Evolutionary conservation across 2,888 invertebrate species (phyloP).

Genomic region (Theretra japonica): DNA sequence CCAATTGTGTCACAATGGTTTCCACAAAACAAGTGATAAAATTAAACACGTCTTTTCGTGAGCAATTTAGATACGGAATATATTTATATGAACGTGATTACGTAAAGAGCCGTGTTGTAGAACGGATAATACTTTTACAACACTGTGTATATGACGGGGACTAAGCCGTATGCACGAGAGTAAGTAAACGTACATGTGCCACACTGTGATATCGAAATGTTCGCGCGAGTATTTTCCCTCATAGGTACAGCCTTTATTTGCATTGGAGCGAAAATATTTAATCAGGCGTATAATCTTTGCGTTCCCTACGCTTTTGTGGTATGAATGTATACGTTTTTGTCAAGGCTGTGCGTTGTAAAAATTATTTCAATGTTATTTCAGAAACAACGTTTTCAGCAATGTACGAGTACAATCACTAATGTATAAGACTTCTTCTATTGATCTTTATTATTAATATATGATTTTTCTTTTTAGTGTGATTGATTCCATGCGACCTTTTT

Average conservation of each 20-base stretch:
- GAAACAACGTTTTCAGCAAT: constrained; percentile 37
- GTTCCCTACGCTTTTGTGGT: constrained; percentile 73
- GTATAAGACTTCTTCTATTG: not conserved
- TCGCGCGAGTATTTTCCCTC: constrained; percentile 61
- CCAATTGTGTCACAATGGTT: constrained; percentile 3
- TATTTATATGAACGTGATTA: not conserved
- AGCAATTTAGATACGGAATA: not conserved
- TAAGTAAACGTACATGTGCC: constrained; percentile 49
- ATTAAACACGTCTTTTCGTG: not conserved
- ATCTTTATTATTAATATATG: no score
- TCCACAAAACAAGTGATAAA: not conserved
- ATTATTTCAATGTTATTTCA: constrained; percentile 16
- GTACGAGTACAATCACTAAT: no score
- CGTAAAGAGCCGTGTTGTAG: not conserved
- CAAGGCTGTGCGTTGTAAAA: constrained; percentile 46
- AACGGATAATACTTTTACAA: not conserved
- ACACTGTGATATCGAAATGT: constrained; percentile 60
- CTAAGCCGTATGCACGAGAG: not conserved
- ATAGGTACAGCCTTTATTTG: constrained; percentile 71
- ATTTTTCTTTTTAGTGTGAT: no score
- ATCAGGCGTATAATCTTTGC: constrained; percentile 82
- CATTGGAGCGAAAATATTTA: constrained; percentile 83
- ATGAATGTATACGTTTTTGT: constrained; percentile 59
- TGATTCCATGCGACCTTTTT: no score
- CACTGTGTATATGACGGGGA: not conserved